These are phyloP conservation scores for Diplosoma virens DNA, from an alignment of 23 tunicate species.

Conservation along the genomic window DNA sequence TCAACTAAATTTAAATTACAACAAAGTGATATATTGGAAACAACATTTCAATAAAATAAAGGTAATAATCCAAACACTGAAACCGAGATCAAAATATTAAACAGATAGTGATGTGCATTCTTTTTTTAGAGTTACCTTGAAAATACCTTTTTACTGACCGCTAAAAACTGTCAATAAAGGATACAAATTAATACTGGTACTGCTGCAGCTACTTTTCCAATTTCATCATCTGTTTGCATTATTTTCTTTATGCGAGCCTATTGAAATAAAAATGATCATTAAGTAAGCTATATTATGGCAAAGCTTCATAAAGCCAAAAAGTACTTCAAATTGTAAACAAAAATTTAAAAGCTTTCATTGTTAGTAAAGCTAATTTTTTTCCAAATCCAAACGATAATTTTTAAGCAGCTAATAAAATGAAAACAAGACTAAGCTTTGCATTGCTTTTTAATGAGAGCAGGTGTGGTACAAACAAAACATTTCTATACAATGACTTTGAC, in stretches of 20 bases:
- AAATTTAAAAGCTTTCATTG: background rate
- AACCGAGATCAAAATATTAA: no score
- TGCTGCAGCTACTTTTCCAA: conserved; percentile 96
- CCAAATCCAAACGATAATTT: no score
- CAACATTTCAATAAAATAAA: no score
- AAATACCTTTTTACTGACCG: background rate
- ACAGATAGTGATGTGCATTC: no score
- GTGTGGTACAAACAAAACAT: no score
- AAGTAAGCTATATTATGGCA: background rate
- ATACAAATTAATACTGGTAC: conserved; percentile 98
- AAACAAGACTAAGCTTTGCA: no score
- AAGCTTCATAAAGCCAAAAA: background rate
- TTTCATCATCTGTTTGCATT: conserved; percentile 98
- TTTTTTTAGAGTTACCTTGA: background rate
- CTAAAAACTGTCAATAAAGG: conserved; percentile 18
- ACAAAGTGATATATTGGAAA: no score
- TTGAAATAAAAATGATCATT: background rate
- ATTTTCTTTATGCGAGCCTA: conserved; percentile 95
- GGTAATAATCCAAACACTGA: no score
- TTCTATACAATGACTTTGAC: no score
- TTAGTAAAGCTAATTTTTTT: background rate
- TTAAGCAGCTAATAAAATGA: no score
- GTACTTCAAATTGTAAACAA: background rate
- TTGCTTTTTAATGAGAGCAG: no score
- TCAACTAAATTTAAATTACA: no score